Conservation (phyloP, 1,140 invertebrate species). For the Bradynema listronoti region DNA sequence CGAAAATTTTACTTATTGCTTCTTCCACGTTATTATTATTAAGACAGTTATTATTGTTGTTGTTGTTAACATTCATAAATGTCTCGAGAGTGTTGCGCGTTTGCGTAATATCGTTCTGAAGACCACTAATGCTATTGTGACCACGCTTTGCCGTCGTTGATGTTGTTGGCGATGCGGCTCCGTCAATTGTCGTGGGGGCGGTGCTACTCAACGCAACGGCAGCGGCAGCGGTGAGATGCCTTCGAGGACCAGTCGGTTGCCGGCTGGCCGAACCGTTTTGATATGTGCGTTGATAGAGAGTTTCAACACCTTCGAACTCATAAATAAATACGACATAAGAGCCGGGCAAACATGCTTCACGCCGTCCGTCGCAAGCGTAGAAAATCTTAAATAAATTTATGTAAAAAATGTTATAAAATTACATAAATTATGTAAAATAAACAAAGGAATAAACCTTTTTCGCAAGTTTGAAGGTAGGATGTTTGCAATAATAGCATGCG, state of each 20-base stretch:
- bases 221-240: too few relatives aligned
- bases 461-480: slow-evolving; percentile 20
- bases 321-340: slow-evolving; percentile 30
- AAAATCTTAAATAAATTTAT: slow-evolving; percentile 23
- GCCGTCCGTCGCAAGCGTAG: slow-evolving; percentile 20
- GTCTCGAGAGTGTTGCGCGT: too few relatives aligned
- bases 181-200: background rate
- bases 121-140: too few relatives aligned
- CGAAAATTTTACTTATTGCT: too few relatives aligned
- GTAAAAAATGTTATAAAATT: too few relatives aligned
- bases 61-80: too few relatives aligned
- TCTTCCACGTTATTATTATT: too few relatives aligned
- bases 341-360: slow-evolving; percentile 24
- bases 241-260: too few relatives aligned
- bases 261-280: background rate
- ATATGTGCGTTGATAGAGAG: slow-evolving; percentile 8
- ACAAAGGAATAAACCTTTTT: slow-evolving; percentile 19
- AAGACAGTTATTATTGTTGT: too few relatives aligned
- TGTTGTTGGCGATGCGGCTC: background rate
- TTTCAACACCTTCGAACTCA: slow-evolving; percentile 19
- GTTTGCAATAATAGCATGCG: slow-evolving; percentile 29
- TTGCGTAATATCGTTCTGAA: too few relatives aligned
- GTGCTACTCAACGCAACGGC: background rate
- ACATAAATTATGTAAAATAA: background rate
- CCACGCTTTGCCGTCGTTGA: background rate